Percentiles rank a stretch among this genome's conserved stretches.
phyloP scores from a whole-genome alignment of 64 coral and sea anemone genomes.

The Montipora sp. region DNA sequence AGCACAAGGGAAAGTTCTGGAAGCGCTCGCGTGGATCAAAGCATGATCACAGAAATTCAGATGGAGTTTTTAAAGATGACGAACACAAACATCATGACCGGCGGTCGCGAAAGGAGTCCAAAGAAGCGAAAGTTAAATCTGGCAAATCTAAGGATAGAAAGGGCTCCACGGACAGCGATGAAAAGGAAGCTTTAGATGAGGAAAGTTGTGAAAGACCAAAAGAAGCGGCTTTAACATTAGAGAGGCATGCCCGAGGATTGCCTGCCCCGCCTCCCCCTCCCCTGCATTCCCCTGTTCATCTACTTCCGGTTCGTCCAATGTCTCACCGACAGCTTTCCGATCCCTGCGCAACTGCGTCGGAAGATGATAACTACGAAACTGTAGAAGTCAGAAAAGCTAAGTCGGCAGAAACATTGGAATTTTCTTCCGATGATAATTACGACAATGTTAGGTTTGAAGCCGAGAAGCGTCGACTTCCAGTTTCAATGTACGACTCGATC shows the following conservation, averaged over 20 bases:
- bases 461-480: not conserved
- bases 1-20: slow-evolving; percentile 36
- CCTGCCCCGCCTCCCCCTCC: not conserved
- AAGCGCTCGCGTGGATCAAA: not conserved
- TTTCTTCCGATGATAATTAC: not conserved
- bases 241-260: not conserved
- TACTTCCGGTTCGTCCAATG: not conserved
- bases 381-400: slow-evolving; percentile 1
- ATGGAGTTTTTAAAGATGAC: slow-evolving; percentile 5
- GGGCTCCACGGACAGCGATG: slow-evolving; percentile 1
- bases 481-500: not conserved
- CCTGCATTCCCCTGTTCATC: not conserved
- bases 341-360: not conserved
- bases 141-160: slow-evolving; percentile 20
- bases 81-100: slow-evolving; percentile 6
- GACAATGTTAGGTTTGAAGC: not conserved
- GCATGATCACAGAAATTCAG: not conserved
- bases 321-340: slow-evolving; percentile 10
- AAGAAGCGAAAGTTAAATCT: not conserved
- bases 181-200: not conserved
- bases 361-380: not conserved
- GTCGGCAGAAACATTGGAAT: not conserved
- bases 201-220: not conserved
- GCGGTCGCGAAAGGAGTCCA: slow-evolving; percentile 13
- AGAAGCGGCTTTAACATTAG: not conserved